Evolutionary conservation across 1,140 invertebrate species (phyloP).

Genomic region (Drosophila dunni): DNA sequence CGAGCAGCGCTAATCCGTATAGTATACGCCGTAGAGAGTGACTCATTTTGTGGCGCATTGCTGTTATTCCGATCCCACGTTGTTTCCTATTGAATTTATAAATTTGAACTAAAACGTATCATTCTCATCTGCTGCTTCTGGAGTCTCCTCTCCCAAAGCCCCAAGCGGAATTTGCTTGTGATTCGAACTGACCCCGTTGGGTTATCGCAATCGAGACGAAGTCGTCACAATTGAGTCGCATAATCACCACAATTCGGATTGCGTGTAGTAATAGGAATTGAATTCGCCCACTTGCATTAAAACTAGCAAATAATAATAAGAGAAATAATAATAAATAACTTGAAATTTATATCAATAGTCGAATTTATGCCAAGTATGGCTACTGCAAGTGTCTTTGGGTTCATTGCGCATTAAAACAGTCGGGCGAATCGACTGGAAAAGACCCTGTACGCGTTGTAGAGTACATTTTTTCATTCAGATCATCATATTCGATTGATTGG

Average conservation of each 20-base stretch:
- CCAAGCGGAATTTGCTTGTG: neutral
- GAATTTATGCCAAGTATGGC: too few relatives aligned
- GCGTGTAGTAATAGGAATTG: too few relatives aligned
- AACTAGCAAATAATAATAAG: too few relatives aligned
- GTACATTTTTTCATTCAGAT: too few relatives aligned
- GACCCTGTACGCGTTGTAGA: too few relatives aligned
- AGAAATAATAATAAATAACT: too few relatives aligned
- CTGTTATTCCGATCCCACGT: neutral
- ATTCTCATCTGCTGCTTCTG: neutral
- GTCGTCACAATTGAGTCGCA: neutral
- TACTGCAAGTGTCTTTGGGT: too few relatives aligned
- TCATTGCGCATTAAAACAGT: too few relatives aligned
- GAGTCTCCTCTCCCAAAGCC: neutral
- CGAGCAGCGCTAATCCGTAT: slow-evolving; percentile 5
- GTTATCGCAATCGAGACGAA: neutral
- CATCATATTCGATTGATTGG: too few relatives aligned
- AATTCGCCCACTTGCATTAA: too few relatives aligned
- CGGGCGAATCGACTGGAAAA: too few relatives aligned
- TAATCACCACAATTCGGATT: neutral
- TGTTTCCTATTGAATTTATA: slow-evolving; percentile 10
- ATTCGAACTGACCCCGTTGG: slow-evolving; percentile 16
- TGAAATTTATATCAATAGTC: too few relatives aligned
- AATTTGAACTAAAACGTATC: slow-evolving; percentile 10
- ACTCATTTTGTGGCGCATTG: slow-evolving; percentile 1
- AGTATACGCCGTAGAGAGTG: slow-evolving; percentile 4